phyloP scores from a whole-genome alignment of 2,113 vertebrate genomes.

The Leiothrix lutea region DNA sequence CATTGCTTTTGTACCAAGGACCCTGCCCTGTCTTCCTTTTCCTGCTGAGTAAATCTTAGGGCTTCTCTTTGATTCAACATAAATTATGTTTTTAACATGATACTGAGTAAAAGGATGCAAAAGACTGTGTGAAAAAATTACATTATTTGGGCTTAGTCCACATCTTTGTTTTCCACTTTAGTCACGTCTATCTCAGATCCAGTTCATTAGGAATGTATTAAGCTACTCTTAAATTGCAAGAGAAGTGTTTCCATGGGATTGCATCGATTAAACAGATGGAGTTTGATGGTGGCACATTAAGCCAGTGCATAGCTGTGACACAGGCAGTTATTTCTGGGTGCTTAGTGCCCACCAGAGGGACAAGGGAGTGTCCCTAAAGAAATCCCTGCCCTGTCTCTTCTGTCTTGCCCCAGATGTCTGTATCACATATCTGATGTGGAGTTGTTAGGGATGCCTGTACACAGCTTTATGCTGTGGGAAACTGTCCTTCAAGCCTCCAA shows the following conservation, averaged over 20 bases:
- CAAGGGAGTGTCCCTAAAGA: not conserved
- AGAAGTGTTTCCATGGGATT: not conserved
- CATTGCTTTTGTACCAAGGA: not conserved
- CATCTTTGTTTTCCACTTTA: not conserved
- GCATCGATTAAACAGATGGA: not conserved
- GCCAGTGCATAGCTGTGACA: not conserved
- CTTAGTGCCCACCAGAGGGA: not conserved
- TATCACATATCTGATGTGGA: not conserved
- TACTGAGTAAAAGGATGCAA: not conserved
- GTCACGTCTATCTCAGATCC: not conserved
- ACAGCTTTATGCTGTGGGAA: not conserved
- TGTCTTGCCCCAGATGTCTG: not conserved
- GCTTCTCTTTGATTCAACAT: not conserved
- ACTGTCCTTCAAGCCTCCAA: not conserved
- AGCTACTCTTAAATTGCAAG: not conserved
- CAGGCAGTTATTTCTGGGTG: not conserved
- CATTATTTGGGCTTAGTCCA: not conserved
- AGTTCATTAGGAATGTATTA: conserved; percentile 1
- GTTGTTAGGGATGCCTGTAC: not conserved
- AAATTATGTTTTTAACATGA: not conserved
- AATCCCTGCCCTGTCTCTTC: not conserved
- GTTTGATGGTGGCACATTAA: not conserved
- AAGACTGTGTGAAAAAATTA: not conserved
- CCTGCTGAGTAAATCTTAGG: not conserved
- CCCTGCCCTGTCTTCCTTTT: not conserved